These are phyloP conservation scores for Piscicola geometra DNA, from an alignment of 2,888 invertebrate genomes.

Conservation along the genomic window DNA sequence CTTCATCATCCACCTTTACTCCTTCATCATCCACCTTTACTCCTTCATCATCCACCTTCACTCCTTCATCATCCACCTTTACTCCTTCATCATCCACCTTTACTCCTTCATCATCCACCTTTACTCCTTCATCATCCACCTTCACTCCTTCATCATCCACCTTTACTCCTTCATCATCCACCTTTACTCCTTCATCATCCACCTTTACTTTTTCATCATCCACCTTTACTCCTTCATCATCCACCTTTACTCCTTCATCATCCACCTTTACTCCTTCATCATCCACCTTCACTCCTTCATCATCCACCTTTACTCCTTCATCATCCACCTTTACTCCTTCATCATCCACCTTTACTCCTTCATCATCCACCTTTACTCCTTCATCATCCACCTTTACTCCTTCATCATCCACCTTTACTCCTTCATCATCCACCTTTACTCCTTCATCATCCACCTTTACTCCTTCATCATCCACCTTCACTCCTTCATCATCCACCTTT, in stretches of 20 bases:
- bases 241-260: not conserved
- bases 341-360: not conserved
- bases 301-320: not conserved
- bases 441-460: not conserved
- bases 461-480: not conserved
- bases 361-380: not conserved
- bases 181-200: not conserved
- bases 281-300: not conserved
- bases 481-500: not conserved
- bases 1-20: not conserved
- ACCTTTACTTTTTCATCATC: not conserved
- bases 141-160: not conserved
- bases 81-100: not conserved
- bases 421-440: not conserved
- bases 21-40: not conserved
- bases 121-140: not conserved
- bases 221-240: not conserved
- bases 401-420: not conserved
- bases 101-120: not conserved
- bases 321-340: not conserved
- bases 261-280: not conserved
- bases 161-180: not conserved
- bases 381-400: constrained; percentile 4
- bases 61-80: not conserved
- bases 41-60: not conserved